Evolutionary conservation across 2,113 vertebrate genomes (phyloP).

Genomic region (Melanostigma gelatinosum): DNA sequence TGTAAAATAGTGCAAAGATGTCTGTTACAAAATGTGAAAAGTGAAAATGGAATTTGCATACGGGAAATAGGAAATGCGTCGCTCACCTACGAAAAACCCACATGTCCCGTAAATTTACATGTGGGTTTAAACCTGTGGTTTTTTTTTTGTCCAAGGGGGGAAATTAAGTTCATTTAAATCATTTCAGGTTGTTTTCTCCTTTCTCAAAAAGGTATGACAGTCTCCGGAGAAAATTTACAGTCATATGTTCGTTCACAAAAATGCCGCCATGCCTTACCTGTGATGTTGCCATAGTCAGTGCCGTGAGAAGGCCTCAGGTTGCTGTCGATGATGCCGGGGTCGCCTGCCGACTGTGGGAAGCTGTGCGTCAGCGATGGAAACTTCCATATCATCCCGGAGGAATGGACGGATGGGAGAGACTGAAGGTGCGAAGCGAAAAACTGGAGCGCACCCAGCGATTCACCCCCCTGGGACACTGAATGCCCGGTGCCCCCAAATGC

Average conservation of each 20-base stretch:
- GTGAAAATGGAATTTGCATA: constrained; percentile 59
- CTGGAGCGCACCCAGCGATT: constrained; percentile 57
- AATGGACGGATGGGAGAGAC: constrained; percentile 45
- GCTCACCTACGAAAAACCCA: constrained; percentile 46
- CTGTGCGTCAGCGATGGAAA: constrained; percentile 64
- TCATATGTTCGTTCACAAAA: constrained; percentile 3
- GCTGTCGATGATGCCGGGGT: constrained; percentile 27
- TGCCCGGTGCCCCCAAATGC: constrained; percentile 17
- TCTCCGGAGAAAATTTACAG: neutral
- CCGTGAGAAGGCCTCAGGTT: constrained; percentile 53
- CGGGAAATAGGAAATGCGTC: constrained; percentile 42
- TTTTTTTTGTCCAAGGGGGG: neutral
- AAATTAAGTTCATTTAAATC: constrained; percentile 16
- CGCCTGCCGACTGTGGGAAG: constrained; percentile 59
- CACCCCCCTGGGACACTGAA: constrained; percentile 50
- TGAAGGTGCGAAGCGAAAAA: constrained; percentile 70
- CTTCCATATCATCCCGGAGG: constrained; percentile 66
- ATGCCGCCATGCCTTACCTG: constrained; percentile 52
- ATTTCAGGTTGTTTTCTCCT: neutral
- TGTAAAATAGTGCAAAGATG: neutral
- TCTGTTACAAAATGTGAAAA: constrained; percentile 30
- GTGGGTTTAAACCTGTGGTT: constrained; percentile 43
- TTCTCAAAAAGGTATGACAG: neutral
- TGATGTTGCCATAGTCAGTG: constrained; percentile 38
- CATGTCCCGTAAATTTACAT: constrained; percentile 60